Evolutionary conservation across 2,888 invertebrate genomes (phyloP).

Genomic region (Idaea biselata): DNA sequence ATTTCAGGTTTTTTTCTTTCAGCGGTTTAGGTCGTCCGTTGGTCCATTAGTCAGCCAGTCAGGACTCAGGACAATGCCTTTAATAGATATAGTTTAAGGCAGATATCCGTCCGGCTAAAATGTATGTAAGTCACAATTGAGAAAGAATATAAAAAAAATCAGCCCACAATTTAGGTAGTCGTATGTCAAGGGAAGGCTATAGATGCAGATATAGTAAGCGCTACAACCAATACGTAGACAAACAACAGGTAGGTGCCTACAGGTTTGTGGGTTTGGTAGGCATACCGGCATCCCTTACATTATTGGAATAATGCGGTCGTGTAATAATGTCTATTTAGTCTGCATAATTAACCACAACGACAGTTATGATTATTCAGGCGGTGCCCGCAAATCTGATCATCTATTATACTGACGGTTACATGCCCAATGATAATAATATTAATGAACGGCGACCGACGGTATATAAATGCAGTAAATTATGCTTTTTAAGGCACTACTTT

Average conservation of each 20-base stretch:
- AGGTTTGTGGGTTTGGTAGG: neutral
- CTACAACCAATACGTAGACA: neutral
- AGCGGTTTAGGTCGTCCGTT: too few relatives aligned
- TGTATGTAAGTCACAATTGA: too few relatives aligned
- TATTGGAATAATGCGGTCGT: conserved; percentile 4
- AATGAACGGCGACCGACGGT: neutral
- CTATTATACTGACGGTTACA: conserved; percentile 66
- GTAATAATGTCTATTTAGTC: conserved; percentile 33
- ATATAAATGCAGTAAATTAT: neutral
- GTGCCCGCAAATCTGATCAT: conserved; percentile 62
- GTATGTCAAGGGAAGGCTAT: neutral
- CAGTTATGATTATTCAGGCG: conserved; percentile 68
- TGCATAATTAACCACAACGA: conserved; percentile 63
- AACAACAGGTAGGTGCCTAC: neutral
- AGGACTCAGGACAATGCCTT: too few relatives aligned
- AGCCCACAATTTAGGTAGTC: too few relatives aligned
- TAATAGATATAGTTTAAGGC: too few relatives aligned
- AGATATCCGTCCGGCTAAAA: too few relatives aligned
- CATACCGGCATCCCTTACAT: neutral
- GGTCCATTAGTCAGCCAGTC: too few relatives aligned
- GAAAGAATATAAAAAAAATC: too few relatives aligned
- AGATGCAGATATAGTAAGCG: too few relatives aligned
- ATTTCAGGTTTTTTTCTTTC: too few relatives aligned
- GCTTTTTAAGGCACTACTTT: neutral
- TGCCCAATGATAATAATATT: conserved; percentile 27